Evolutionary conservation across 2,888 invertebrate species (phyloP).

Genomic region (Osmoderma eremita): DNA sequence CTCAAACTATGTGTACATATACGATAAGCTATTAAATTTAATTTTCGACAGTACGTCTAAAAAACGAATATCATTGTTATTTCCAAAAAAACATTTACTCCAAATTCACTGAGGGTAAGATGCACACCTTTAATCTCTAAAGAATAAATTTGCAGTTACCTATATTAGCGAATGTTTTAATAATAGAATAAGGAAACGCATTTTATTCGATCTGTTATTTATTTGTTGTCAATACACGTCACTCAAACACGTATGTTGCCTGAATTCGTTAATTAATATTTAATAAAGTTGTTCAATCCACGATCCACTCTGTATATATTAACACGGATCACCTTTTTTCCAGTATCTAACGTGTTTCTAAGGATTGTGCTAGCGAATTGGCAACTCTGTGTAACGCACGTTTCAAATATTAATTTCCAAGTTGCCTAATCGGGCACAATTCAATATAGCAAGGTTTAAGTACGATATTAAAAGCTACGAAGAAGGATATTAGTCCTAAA

Average conservation of each 20-base stretch:
- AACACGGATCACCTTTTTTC: slow-evolving; percentile 14
- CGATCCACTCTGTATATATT: slow-evolving; percentile 34
- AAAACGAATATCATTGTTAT: slow-evolving; percentile 33
- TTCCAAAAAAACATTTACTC: background rate
- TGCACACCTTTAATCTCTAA: background rate
- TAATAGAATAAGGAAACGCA: no score
- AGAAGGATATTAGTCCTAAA: background rate
- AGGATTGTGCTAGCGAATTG: background rate
- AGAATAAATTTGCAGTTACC: no score
- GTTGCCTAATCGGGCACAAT: background rate
- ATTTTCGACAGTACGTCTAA: background rate
- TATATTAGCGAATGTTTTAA: no score
- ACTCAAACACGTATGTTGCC: slow-evolving; percentile 21
- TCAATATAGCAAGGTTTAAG: background rate
- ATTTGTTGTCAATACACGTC: no score
- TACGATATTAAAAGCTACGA: slow-evolving; percentile 22
- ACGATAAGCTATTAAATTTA: background rate
- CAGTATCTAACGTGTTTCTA: background rate
- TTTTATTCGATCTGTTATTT: no score
- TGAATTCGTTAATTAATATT: slow-evolving; percentile 25
- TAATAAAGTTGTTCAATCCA: slow-evolving; percentile 8
- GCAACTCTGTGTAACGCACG: background rate
- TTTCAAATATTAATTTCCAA: background rate
- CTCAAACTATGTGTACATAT: background rate
- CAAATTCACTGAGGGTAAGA: slow-evolving; percentile 17